phyloP scores from a whole-genome alignment of 2,888 invertebrate species.

The Drosophila neonasuta region DNA sequence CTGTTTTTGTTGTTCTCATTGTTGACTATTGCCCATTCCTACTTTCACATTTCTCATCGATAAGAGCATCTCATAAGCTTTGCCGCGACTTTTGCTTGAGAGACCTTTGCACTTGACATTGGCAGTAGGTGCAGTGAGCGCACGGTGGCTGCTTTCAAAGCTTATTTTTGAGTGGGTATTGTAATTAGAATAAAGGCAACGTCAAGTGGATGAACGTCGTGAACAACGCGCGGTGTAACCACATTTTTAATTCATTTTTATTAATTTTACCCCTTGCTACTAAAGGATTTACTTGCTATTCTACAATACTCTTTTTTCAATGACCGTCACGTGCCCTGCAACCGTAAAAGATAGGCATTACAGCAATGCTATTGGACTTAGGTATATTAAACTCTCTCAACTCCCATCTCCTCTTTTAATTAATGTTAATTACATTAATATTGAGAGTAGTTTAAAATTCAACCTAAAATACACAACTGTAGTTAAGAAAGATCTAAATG shows the following conservation, averaged over 20 bases:
- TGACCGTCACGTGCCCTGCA: slow-evolving; percentile 53
- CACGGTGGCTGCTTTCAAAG: slow-evolving; percentile 9
- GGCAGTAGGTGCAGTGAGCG: slow-evolving; percentile 48
- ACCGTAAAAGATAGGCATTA: slow-evolving; percentile 28
- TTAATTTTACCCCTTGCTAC: slow-evolving; percentile 26
- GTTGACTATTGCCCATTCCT: slow-evolving; percentile 11
- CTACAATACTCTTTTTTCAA: slow-evolving; percentile 29
- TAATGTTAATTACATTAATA: not conserved
- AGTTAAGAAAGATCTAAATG: too few species aligned
- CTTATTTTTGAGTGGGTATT: slow-evolving; percentile 37
- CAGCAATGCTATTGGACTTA: slow-evolving; percentile 21
- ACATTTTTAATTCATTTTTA: slow-evolving; percentile 15
- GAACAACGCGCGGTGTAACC: slow-evolving; percentile 5
- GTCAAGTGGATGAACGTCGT: slow-evolving; percentile 46
- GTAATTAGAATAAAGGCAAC: slow-evolving; percentile 69
- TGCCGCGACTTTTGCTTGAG: slow-evolving; percentile 44
- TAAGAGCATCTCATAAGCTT: slow-evolving; percentile 1
- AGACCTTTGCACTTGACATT: slow-evolving; percentile 72
- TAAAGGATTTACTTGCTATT: slow-evolving; percentile 5
- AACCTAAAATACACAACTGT: not conserved
- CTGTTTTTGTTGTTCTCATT: slow-evolving; percentile 4
- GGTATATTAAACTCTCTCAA: not conserved
- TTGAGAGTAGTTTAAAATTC: not conserved
- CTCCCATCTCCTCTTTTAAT: slow-evolving; percentile 4
- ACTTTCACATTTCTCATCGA: not conserved